A percentile compares a stretch with the other conserved stretches of the same genome.
Evolutionary conservation across 2,888 invertebrate genomes (phyloP).

Genomic region (Dasysyrphus tricinctus): DNA sequence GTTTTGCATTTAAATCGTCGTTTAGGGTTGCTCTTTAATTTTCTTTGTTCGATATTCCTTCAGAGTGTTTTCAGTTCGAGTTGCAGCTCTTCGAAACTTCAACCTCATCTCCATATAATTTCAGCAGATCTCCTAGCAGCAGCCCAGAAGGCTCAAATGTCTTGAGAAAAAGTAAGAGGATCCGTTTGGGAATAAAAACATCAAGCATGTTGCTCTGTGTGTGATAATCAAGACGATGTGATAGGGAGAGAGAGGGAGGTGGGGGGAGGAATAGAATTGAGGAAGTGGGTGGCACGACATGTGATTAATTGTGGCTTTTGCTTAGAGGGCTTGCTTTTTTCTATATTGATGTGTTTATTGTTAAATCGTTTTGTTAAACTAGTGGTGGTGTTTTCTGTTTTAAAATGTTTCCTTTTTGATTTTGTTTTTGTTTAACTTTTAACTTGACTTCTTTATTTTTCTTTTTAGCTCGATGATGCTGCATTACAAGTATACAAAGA

Average conservation of each 20-base stretch:
- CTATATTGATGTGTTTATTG: slow-evolving; percentile 61
- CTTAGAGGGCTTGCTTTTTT: slow-evolving; percentile 12
- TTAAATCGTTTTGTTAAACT: slow-evolving; percentile 58
- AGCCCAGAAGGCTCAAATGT: slow-evolving; percentile 38
- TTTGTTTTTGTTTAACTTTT: background rate
- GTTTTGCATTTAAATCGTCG: slow-evolving; percentile 75
- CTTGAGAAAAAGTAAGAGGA: slow-evolving; percentile 38
- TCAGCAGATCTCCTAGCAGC: background rate
- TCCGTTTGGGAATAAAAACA: slow-evolving; percentile 69
- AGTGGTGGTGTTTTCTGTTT: slow-evolving; percentile 44
- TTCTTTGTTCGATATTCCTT: slow-evolving; percentile 66
- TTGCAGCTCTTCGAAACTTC: background rate
- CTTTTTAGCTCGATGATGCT: slow-evolving; percentile 97
- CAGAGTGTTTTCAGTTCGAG: background rate
- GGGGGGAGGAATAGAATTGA: slow-evolving; percentile 20
- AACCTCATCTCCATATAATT: background rate
- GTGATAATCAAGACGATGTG: slow-evolving; percentile 17
- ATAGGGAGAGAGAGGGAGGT: too few species aligned
- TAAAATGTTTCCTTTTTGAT: too few species aligned
- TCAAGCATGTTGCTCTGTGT: slow-evolving; percentile 45
- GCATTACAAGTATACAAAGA: slow-evolving; percentile 98
- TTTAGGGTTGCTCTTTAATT: slow-evolving; percentile 73
- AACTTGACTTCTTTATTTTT: slow-evolving; percentile 28
- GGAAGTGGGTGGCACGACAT: slow-evolving; percentile 75
- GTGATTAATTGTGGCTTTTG: slow-evolving; percentile 72